A percentile compares a stretch with the other conserved stretches of the same genome.
These are phyloP conservation scores for Drosophila atroscutellata DNA, from an alignment of 2,888 invertebrate genomes.

Conservation along the genomic window DNA sequence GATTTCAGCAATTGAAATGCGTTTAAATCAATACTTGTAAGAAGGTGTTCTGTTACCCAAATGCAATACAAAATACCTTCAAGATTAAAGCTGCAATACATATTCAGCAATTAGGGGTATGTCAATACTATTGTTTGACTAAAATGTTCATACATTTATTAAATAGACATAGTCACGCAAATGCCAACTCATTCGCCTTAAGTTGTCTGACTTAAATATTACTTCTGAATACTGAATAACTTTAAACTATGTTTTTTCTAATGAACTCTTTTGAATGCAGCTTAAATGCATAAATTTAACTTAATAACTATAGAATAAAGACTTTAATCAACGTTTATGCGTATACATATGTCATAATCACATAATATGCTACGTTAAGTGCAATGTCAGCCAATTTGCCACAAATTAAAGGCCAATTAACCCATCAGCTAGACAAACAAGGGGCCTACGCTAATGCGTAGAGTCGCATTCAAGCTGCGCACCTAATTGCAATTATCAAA, in stretches of 20 bases:
- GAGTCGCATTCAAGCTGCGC: slow-evolving; percentile 40
- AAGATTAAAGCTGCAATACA: not conserved
- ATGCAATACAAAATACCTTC: not conserved
- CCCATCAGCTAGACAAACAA: slow-evolving; percentile 60
- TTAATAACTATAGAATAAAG: not conserved
- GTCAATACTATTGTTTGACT: not conserved
- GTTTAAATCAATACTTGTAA: slow-evolving; percentile 5
- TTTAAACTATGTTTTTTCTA: not conserved
- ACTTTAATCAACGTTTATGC: slow-evolving; percentile 4
- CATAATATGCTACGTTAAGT: slow-evolving; percentile 21
- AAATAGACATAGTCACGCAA: not conserved
- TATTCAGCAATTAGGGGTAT: not conserved
- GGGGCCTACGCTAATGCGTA: slow-evolving; percentile 9
- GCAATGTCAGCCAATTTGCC: slow-evolving; percentile 62
- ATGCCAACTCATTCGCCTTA: not conserved
- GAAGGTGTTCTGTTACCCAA: not conserved
- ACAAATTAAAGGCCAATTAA: slow-evolving; percentile 74
- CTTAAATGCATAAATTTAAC: not conserved
- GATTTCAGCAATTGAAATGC: slow-evolving; percentile 37
- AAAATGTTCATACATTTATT: not conserved
- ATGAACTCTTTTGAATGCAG: not conserved
- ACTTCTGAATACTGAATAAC: not conserved
- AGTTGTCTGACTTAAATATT: not conserved
- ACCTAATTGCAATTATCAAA: slow-evolving; percentile 76
- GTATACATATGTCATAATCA: slow-evolving; percentile 2